Evolutionary conservation across 2,888 invertebrate genomes (phyloP), one percentile per base, ranked within the genome.

Genomic region (Ischnura elegans): DNA sequence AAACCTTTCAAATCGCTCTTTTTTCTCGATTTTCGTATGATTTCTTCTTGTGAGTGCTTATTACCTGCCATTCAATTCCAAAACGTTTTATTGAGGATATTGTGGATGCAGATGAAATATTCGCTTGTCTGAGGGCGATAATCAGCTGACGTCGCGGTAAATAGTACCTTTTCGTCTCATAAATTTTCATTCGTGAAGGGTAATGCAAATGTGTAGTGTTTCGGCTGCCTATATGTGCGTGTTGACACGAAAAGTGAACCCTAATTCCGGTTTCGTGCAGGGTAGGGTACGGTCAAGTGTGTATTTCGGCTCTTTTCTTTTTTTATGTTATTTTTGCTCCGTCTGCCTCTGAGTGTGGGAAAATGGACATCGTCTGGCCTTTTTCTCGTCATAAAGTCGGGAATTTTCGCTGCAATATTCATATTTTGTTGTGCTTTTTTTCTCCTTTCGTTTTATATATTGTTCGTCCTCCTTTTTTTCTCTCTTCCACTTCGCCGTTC

Each of bases 401-500:
- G 76, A 76, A n/a, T n/a, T n/a, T n/a, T n/a, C n/a, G n/a, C n/a
- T n/a, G n/a, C n/a, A n/a, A n/a, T n/a, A n/a, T n/a, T n/a, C n/a
- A n/a, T n/a, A n/a, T n/a, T n/a, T 76, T 76, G 76, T 29, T 76
- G 2, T 76, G 29, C 36, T 76, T 76, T 36, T 13, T 76, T 76
- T 36, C 10, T 5, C n/a, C 2, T 21, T 76, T 36, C 36, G 10
- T 36, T 76, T 13, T 13, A 19, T 36, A 13, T 76, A 13, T 61
- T 61, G 25, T 21, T 61, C 86, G 46, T 93, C 42, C 36, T 2
- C 25, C 2, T 13, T 29, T n/a, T 25, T n/a, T 25, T 87, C 43
- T 93, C 51, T 85, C 43, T 94, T 47, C 55, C 47, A 46, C 93
- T 76, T 86, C 36, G 25, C 47, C 51, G 16, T 43, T 85, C 90